phyloP scores from a whole-genome alignment of 2,888 invertebrate species.

The Quadroppia sp. region DNA sequence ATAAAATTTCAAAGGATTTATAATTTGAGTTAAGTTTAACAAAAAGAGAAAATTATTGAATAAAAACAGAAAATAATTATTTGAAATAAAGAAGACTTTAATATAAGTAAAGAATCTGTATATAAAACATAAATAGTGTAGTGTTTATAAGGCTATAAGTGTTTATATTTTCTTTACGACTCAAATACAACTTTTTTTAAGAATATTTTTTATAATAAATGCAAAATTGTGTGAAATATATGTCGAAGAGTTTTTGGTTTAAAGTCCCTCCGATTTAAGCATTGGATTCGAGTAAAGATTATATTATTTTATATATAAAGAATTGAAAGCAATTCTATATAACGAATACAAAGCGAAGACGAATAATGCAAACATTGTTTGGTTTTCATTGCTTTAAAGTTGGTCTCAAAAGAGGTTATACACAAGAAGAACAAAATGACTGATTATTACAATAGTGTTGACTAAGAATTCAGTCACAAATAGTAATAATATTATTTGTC shows the following conservation, averaged over 20 bases:
- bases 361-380: not conserved
- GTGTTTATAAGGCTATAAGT: constrained; percentile 5
- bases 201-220: not conserved
- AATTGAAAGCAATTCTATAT: not conserved
- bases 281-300: not conserved
- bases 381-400: not conserved
- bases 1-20: not conserved
- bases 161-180: not conserved
- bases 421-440: not conserved
- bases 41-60: too few species aligned
- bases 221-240: constrained; percentile 7
- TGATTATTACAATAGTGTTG: not conserved
- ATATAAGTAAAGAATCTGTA: not conserved
- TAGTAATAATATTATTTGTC: not conserved
- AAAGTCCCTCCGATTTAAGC: not conserved
- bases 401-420: not conserved
- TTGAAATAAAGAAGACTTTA: not conserved
- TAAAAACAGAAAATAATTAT: too few species aligned
- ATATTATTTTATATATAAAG: not conserved
- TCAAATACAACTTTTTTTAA: constrained; percentile 18
- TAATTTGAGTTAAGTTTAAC: not conserved
- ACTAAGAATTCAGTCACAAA: not conserved
- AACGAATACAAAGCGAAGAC: not conserved
- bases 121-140: not conserved
- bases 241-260: not conserved